Evolutionary conservation across 1,140 invertebrate genomes (phyloP), one percentile per base, ranked within the genome.

Genomic region (Asobara japonica): DNA sequence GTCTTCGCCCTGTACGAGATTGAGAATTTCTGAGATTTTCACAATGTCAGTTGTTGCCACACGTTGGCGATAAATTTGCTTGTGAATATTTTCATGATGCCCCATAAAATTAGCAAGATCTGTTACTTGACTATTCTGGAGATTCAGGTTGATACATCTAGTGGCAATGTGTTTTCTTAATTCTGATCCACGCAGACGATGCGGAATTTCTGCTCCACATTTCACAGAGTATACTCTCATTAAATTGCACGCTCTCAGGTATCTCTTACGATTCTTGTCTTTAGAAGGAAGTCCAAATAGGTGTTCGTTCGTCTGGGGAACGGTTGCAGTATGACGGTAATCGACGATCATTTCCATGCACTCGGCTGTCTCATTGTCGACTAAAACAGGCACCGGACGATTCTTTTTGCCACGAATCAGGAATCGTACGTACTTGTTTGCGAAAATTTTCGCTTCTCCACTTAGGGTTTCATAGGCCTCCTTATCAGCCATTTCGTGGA

Each of bases 111-210:
- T 2, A 10, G 73, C 68, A 18, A 74, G 36, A 6, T 71, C 73
- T 16, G 61, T 29, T 0, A 74, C 69, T 33, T 62, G 38, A 48
- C 56, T 66, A 7, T 66, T 64, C 5, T 31, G 27, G 1, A 74
- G 29, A 13, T 71, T 48, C 0, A 74, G 27, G 13, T 36, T 60
- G 10, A 71, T 71, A 33, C 73, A 71, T 0, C 18, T 41, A 7
- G 69, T 71, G 22, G 73, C 73, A n/a, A 74, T 62, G 13, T 74
- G 73, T 31, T 71, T 74, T 13, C 73, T 68, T 3, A 74, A 20
- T 0, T 29, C 60, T 11, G 73, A 71, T 3, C 69, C 73, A 1
- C 62, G 48, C 18, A 71, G 36, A 65, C n/a, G 65, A 8, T 74
- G 11, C 18, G 73, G 73, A 48, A 60, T 41, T 45, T 16, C 36